Percentiles rank a stretch among this genome's conserved stretches.
These are phyloP conservation scores for Oreohelix idahoensis DNA, from an alignment of 1,140 invertebrate species.

Conservation along the genomic window DNA sequence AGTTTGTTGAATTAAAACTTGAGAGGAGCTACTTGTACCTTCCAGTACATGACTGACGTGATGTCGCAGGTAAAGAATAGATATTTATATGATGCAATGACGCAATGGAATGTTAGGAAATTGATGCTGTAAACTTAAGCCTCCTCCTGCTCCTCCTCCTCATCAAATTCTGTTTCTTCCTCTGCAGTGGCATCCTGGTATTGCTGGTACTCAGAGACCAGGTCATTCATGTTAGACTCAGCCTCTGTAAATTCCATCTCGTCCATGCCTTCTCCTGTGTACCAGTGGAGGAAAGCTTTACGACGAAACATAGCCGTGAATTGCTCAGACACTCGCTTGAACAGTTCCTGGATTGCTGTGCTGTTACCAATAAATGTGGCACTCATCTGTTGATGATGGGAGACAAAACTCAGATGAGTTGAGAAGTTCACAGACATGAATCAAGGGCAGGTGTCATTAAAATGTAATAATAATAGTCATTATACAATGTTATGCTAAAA, in stretches of 20 bases:
- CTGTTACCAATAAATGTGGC: constrained; percentile 81
- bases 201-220: constrained; percentile 55
- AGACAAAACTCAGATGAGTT: not conserved
- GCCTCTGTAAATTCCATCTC: constrained; percentile 30
- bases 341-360: constrained; percentile 77
- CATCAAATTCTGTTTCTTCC: constrained; percentile 54
- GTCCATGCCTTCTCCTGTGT: constrained; percentile 30
- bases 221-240: constrained; percentile 30
- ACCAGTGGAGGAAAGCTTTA: constrained; percentile 80
- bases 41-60: no score
- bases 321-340: constrained; percentile 82
- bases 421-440: not conserved
- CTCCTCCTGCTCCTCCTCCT: constrained; percentile 81
- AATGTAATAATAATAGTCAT: no score
- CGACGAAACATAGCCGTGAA: constrained; percentile 79
- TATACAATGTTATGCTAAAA: no score
- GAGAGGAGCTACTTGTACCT: no score
- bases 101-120: no score
- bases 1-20: no score
- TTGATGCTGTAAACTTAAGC: no score
- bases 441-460: no score
- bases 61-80: no score
- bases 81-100: no score
- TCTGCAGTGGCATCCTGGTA: constrained; percentile 71
- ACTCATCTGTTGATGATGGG: constrained; percentile 78